Evolutionary conservation across 1,140 invertebrate genomes (phyloP), one percentile per base, ranked within the genome.

Genomic region (Aphelenchoides avenae): DNA sequence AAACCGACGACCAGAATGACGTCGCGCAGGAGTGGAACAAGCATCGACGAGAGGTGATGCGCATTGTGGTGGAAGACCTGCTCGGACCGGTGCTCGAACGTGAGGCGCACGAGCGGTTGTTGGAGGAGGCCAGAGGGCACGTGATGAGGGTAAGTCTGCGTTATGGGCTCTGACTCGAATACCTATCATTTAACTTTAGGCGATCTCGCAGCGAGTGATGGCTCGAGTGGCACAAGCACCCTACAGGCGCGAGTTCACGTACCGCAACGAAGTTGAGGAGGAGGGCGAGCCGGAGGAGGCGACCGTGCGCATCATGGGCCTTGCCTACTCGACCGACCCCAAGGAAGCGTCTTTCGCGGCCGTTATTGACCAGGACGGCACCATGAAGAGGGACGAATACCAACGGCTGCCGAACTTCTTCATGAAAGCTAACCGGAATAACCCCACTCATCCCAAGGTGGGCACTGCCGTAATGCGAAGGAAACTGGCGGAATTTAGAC

Each of bases 21-120:
- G 64, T 78, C 26, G 73, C 87, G 82, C 94, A 98, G 80, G 94
- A 92, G 57, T 99, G 95, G 95, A 98, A 99, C 77, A 82, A 85
- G 0, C 73, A 95, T 42, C 82, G 94, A 30, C 84, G 84, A 0
- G 86, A 90, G 64, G 88, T 89, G 53, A 86, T 99, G 0, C 87
- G 91, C 62, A 81, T 88, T 46, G 90, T 92, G 0, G 81, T 96
- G 6, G 87, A 83, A 5, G 86, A 88, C 61, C 87, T 93, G 77
- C 83, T 98, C 9, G 0, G 86, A 90, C 70, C 91, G 91, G 0
- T 87, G 88, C 82, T 98, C 61, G 83, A 87, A 49, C 87, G 89
- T 64, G 94, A 99, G 79, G 75, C 98, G 0, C 83, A 86, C 31
- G 81, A 85, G 0, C 86, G 86, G 57, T 77, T 99, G 5, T 65